Evolutionary conservation across 2,797 vertebrate species (phyloP).

Genomic region (Mormyrops boulengeri): DNA sequence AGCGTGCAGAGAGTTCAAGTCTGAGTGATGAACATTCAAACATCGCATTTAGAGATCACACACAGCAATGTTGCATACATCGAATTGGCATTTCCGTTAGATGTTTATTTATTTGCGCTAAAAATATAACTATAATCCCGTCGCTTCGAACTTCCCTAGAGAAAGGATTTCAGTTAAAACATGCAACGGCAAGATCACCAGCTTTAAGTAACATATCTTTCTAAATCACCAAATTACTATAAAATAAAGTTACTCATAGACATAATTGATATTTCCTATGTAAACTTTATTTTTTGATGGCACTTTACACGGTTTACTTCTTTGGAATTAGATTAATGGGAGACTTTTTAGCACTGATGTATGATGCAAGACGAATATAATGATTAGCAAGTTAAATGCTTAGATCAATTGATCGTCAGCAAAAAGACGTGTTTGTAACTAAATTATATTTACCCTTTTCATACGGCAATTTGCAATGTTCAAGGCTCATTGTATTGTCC

Average conservation of each 20-base stretch:
- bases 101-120: neutral
- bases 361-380: neutral
- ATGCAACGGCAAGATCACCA: constrained; percentile 36
- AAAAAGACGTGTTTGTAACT: neutral
- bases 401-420: neutral
- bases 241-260: neutral
- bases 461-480: neutral
- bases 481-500: neutral
- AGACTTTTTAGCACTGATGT: constrained; percentile 63
- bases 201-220: constrained; percentile 36
- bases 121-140: neutral
- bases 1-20: neutral
- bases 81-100: neutral
- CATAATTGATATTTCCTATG: neutral
- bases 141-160: constrained; percentile 34
- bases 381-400: neutral
- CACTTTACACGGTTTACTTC: constrained; percentile 69
- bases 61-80: neutral
- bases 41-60: neutral
- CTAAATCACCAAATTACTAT: constrained; percentile 19
- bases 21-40: neutral
- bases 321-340: constrained; percentile 40
- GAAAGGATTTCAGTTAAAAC: constrained; percentile 22
- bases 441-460: neutral
- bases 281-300: constrained; percentile 58